Evolutionary conservation across 2,113 vertebrate genomes (phyloP).

Genomic region (Cichladusa arquata): DNA sequence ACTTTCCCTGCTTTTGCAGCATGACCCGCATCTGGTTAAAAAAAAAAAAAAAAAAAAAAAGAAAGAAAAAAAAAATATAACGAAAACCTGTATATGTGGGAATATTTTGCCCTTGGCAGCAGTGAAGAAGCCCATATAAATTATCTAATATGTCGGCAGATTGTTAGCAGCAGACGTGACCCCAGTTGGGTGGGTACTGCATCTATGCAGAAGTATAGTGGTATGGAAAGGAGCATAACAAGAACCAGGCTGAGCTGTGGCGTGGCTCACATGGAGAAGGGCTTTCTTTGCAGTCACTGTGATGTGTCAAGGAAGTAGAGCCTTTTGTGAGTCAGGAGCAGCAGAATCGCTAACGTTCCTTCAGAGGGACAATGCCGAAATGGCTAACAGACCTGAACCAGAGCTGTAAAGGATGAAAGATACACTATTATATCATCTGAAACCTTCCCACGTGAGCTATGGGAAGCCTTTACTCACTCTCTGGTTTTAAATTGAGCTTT

Average conservation of each 20-base stretch:
- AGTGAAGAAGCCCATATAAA: constrained; percentile 29
- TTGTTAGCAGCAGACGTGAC: constrained; percentile 51
- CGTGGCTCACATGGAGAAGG: neutral
- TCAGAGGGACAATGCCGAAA: constrained; percentile 10
- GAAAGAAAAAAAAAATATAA: neutral
- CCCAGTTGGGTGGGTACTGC: constrained; percentile 35
- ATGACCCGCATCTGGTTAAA: neutral
- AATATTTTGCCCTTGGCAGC: constrained; percentile 48
- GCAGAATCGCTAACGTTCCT: neutral
- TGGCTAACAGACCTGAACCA: constrained; percentile 19
- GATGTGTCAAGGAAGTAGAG: constrained; percentile 51
- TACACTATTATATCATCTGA: neutral
- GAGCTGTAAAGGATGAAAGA: neutral
- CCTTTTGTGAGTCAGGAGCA: constrained; percentile 36
- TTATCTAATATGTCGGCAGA: constrained; percentile 52
- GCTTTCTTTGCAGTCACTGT: constrained; percentile 16
- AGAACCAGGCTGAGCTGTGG: constrained; percentile 46
- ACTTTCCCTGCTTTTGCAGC: neutral
- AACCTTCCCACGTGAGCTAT: neutral
- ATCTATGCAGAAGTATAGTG: neutral
- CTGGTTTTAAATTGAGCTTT: neutral
- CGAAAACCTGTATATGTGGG: neutral
- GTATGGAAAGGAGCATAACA: constrained; percentile 12
- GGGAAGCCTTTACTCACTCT: neutral
- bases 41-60: neutral